A percentile compares a stretch with the other conserved stretches of the same genome.
phyloP scores from a whole-genome alignment of 2,888 invertebrate genomes.

The Cotesia congregata region DNA sequence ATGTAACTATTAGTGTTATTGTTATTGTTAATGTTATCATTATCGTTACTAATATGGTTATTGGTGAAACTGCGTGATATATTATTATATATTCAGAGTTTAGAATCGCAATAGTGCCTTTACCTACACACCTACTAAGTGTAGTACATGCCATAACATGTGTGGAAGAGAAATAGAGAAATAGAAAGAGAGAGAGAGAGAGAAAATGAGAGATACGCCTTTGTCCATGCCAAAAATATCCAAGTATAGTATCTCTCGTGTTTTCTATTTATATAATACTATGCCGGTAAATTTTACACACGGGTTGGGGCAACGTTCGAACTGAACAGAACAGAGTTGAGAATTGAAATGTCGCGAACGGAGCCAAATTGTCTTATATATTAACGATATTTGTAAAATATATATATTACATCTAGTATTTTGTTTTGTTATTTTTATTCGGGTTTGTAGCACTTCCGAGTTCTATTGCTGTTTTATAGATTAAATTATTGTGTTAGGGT shows the following conservation, averaged over 20 bases:
- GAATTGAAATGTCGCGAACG: not conserved
- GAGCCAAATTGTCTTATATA: not conserved
- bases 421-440: not conserved
- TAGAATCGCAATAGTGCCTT: no score
- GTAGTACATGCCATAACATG: not conserved
- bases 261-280: not conserved
- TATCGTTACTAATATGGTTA: not conserved
- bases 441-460: no score
- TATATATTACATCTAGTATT: not conserved
- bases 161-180: not conserved
- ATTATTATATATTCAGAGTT: no score
- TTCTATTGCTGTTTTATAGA: no score
- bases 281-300: not conserved
- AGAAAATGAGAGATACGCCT: not conserved
- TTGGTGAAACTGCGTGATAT: no score
- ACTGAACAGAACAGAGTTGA: not conserved
- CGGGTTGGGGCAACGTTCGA: not conserved
- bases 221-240: slow-evolving; percentile 1
- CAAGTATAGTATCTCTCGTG: not conserved
- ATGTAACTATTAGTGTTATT: not conserved
- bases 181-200: no score
- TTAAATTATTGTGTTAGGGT: no score
- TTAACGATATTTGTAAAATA: not conserved
- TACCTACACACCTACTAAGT: no score
- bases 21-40: not conserved